Conservation (phyloP, 2,888 invertebrate genomes). For the Cheilosia scutellata region DNA sequence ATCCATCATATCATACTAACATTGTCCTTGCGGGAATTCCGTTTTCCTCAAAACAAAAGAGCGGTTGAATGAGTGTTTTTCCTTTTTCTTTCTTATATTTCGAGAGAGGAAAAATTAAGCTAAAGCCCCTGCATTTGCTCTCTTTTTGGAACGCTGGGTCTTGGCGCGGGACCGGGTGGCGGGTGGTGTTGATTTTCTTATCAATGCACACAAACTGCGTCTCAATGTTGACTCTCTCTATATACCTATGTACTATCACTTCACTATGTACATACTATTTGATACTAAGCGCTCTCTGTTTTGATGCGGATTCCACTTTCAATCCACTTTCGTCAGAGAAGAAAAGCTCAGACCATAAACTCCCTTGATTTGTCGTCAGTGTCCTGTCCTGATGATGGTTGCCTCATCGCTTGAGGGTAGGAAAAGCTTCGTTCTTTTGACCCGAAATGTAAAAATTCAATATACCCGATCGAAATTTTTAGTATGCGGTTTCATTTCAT, state of each 20-base stretch:
- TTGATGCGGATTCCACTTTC: constrained; percentile 63
- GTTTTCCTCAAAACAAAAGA: constrained; percentile 70
- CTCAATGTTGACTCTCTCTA: constrained; percentile 9
- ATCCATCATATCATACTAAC: constrained; percentile 68
- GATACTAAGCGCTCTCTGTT: constrained; percentile 59
- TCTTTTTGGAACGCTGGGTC: background rate
- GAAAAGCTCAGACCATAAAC: constrained; percentile 46
- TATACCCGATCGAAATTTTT: constrained; percentile 71
- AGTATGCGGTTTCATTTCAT: constrained; percentile 72
- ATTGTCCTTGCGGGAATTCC: constrained; percentile 72
- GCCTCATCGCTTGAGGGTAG: constrained; percentile 48
- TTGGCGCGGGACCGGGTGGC: too few relatives aligned
- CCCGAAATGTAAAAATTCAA: constrained; percentile 73
- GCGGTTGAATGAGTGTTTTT: constrained; percentile 49
- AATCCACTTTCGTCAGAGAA: constrained; percentile 45
- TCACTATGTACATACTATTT: constrained; percentile 7
- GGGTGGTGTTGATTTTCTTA: constrained; percentile 34
- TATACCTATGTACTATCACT: background rate
- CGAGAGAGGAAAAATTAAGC: constrained; percentile 46
- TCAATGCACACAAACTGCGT: constrained; percentile 67
- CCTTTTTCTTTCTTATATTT: background rate
- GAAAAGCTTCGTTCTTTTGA: constrained; percentile 73
- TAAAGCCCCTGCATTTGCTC: constrained; percentile 34
- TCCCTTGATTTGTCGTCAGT: constrained; percentile 43
- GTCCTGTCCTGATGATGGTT: constrained; percentile 51